Base-by-base conservation (phyloP, 1,140 invertebrate genomes). In the Orius laevigatus region DNA sequence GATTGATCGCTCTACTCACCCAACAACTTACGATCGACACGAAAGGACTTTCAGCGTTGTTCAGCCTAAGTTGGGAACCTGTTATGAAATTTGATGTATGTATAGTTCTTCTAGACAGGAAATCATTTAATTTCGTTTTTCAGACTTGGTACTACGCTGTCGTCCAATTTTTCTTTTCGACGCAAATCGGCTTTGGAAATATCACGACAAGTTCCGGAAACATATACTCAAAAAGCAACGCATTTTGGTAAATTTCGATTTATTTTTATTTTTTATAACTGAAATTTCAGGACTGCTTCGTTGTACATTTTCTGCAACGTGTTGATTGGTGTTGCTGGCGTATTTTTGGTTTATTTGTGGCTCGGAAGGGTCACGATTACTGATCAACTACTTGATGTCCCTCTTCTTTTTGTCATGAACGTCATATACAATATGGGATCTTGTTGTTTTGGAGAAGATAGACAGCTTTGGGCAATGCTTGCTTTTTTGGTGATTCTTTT, bases 111-210 rank as follows among this genome's bases (percentile, higher is more conserved):
- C 3, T 38, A 3, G 3, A 38, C 36, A 38, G 3, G 15, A 38
- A 38, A 38, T 12, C 36, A 1, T 46, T 4, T 47, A 6, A 11
- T 48, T 48, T 48, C 35, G 48, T 55, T 50, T 61, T 64, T 42
- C 54, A 70, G 68, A 63, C 73, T 32, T 76, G 73, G 73, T 69
- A 73, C 53, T 67, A 63, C 45, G 72, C 72, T 3, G 46, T 69
- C 2, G 63, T 69, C 14, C 74, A 75, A 54, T 68, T 73, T 5
- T 65, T 76, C 38, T 62, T 73, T 39, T 66, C 73, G 0, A 66
- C 70, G 1, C 71, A 74, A 47, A 58, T 73, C 11, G 73, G 72
- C 16, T 70, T 72, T 49, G 74, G 74, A 1, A 72, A 67, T 44
- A 68, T 75, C 11, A 65, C 71, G 15, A 71, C 71, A 1, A 66